Evolutionary conservation across 2,888 invertebrate species (phyloP), one percentile per base, ranked within the genome.

Genomic region (Pyrrhosoma nymphula): DNA sequence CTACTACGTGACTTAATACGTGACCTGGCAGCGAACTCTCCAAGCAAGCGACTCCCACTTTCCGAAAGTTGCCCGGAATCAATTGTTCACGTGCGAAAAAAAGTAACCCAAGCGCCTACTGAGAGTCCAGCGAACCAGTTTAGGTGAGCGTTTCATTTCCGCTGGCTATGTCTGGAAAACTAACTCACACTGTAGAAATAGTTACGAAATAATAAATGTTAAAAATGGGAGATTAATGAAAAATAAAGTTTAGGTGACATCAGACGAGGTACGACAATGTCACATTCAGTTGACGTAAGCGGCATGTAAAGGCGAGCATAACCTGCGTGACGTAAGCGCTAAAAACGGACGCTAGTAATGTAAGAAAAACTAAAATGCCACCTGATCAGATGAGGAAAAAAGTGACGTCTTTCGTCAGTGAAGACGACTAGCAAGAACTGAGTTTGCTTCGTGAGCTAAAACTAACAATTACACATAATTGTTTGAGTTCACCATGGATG

Each of bases 1-100:
- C 69, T 93, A 69, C 69, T 75, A 47, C 69, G 47, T 39, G 93
- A 93, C 39, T 47, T 69, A 60, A 35, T 93, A 93, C 93, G 93
- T 93, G 93, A 93, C 93, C 69, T 93, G 93, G 93, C 69, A 47
- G 75, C 63, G n/a, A 69, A 39, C 93, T 75, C 47, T 69, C 60
- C 89, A 0, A 55, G 14, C 8, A 12, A 89, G 26, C 56, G 2
- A 26, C 56, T 88, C 82, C 56, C 23, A 55, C 56, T 89, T 89
- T 89, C 89, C 89, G 89, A 89, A 89, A 47, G 89, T 56, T 89
- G 56, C 89, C n/a, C 55, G 14, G 35, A 89, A 89, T 56, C 89
- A 55, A 55, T 89, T 82, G 82, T 82, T 82, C 82, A 16, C 82
- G 35, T 16, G 82, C 82, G 82, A 82, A 82, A 35, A 18, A 35